Conservation (phyloP, 1,140 invertebrate genomes). For the Drosophila takahashii region DNA sequence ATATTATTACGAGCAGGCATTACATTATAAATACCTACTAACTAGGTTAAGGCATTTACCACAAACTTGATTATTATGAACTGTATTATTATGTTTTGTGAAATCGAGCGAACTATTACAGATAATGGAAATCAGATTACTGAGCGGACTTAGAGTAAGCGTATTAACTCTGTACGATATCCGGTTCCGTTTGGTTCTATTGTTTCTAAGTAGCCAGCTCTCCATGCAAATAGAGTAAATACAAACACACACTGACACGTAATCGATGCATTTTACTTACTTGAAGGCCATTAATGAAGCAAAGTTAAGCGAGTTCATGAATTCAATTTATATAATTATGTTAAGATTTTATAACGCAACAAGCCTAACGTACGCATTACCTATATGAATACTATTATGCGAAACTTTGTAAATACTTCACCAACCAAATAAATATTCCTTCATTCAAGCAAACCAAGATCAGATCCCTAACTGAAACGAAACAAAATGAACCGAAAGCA, state of each 20-base stretch:
- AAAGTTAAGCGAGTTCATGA: slow-evolving; percentile 53
- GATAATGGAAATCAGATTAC: slow-evolving; percentile 40
- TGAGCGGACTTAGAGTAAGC: slow-evolving; percentile 23
- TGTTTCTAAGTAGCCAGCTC: slow-evolving; percentile 76
- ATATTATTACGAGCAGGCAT: slow-evolving; percentile 70
- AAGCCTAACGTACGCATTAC: slow-evolving; percentile 55
- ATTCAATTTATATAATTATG: slow-evolving; percentile 80
- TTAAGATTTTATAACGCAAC: slow-evolving; percentile 82
- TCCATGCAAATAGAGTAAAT: slow-evolving; percentile 46
- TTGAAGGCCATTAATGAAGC: slow-evolving; percentile 33
- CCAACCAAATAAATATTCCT: slow-evolving; percentile 71
- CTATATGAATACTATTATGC: slow-evolving; percentile 50
- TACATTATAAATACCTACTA: slow-evolving; percentile 67
- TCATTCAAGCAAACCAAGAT: slow-evolving; percentile 64
- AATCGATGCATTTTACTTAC: slow-evolving; percentile 79
- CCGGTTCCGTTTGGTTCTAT: slow-evolving; percentile 66
- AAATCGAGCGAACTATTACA: slow-evolving; percentile 65
- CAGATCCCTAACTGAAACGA: slow-evolving; percentile 28
- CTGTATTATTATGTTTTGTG: slow-evolving; percentile 50
- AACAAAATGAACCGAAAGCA: slow-evolving; percentile 16
- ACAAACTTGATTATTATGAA: slow-evolving; percentile 55
- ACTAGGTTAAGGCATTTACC: slow-evolving; percentile 70
- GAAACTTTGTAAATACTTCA: slow-evolving; percentile 75
- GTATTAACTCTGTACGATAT: slow-evolving; percentile 23
- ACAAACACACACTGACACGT: slow-evolving; percentile 59